These are phyloP conservation scores for Odontamblyopus lacepedii DNA, from an alignment of 2,797 vertebrate species.

Conservation along the genomic window DNA sequence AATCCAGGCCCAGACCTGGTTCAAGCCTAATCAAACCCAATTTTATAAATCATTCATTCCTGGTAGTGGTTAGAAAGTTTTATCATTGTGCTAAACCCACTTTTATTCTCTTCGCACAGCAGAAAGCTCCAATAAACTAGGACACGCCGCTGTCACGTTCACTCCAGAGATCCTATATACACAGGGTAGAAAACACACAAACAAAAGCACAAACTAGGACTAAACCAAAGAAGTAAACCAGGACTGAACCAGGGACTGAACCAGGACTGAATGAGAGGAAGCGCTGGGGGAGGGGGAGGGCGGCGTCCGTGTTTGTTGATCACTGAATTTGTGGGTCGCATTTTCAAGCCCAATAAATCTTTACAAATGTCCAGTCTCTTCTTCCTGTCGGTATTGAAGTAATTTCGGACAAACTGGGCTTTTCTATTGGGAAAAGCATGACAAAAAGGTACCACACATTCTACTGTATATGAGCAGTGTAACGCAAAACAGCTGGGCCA, in stretches of 20 bases:
- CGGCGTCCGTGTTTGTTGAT: conserved; percentile 44
- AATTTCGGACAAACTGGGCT: conserved; percentile 29
- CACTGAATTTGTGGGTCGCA: conserved; percentile 69
- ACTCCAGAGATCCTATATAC: conserved; percentile 34
- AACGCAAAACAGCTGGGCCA: neutral
- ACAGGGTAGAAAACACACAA: conserved; percentile 47
- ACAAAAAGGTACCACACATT: neutral
- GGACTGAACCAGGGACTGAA: conserved; percentile 8
- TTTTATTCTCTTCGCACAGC: neutral
- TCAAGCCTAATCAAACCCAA: neutral
- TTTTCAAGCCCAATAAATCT: conserved; percentile 76
- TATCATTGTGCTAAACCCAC: neutral
- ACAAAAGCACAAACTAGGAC: conserved; percentile 37
- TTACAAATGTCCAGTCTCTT: conserved; percentile 54
- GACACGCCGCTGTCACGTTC: conserved; percentile 33
- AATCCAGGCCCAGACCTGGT: no score
- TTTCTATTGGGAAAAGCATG: conserved; percentile 4
- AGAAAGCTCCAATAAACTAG: conserved; percentile 24
- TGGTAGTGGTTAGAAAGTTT: neutral
- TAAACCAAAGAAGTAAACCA: conserved; percentile 16
- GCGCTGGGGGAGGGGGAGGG: conserved; percentile 17
- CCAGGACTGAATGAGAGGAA: conserved; percentile 22
- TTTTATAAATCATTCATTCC: neutral
- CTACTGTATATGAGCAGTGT: conserved; percentile 1
- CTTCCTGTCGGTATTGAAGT: conserved; percentile 19